phyloP scores from a whole-genome alignment of 2,888 invertebrate species.

The Mythimna lalbum region DNA sequence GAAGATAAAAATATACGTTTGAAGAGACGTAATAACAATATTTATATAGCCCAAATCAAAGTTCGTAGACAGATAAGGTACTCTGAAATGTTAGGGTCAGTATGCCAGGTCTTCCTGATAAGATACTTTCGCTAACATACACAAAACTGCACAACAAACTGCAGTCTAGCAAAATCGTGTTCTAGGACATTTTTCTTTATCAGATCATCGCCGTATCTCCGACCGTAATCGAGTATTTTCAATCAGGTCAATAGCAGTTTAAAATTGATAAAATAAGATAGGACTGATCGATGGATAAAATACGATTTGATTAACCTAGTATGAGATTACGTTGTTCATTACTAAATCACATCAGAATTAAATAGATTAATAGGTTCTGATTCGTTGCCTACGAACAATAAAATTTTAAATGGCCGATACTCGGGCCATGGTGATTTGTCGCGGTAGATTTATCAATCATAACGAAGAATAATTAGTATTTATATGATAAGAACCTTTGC shows the following conservation, averaged over 20 bases:
- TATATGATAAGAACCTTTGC: constrained; percentile 16
- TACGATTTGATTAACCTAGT: constrained; percentile 9
- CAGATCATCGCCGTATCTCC: constrained; percentile 43
- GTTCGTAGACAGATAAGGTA: constrained; percentile 57
- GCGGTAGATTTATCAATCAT: constrained; percentile 12
- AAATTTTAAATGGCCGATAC: constrained; percentile 4
- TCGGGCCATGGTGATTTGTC: constrained; percentile 28
- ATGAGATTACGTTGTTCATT: constrained; percentile 8
- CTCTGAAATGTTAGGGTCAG: constrained; percentile 65
- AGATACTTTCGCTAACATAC: constrained; percentile 47
- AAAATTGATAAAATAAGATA: constrained; percentile 64
- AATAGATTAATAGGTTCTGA: not conserved
- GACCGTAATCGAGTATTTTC: constrained; percentile 60
- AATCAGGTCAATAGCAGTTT: constrained; percentile 75
- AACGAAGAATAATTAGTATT: constrained; percentile 19
- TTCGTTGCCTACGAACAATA: not conserved
- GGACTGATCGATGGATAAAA: constrained; percentile 18
- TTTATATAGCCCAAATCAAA: constrained; percentile 49
- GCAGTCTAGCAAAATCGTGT: constrained; percentile 13
- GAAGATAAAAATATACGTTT: not conserved
- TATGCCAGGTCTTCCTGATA: constrained; percentile 63
- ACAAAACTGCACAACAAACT: constrained; percentile 22
- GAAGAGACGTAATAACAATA: constrained; percentile 14
- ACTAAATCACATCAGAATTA: not conserved
- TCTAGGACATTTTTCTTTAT: constrained; percentile 47